Evolutionary conservation across 2,888 invertebrate genomes (phyloP), one percentile per base, ranked within the genome.

Genomic region (Hetaerina titia): DNA sequence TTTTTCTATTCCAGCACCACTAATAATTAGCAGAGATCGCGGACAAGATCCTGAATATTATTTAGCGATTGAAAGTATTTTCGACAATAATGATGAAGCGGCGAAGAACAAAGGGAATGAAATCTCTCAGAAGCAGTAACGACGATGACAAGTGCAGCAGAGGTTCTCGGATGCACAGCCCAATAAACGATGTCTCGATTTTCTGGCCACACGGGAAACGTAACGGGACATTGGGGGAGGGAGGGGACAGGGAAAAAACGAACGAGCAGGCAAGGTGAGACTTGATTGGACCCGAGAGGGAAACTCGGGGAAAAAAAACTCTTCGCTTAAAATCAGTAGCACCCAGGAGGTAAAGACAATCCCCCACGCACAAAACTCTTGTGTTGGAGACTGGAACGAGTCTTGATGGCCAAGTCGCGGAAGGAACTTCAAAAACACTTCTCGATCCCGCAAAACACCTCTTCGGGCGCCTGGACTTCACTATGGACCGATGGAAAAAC

Each of bases 221-320:
- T 81, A 81, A 81, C 81, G 81, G 81, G 81, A 81, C 81, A 81
- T 81, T 31, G 31, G 81, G 31, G 81, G 45, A 45, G 81, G 81
- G 81, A 11, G 81, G 31, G 81, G 15, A 13, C 19, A 13, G 22
- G 81, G 31, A 13, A 31, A 81, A 81, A 81, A 81, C 6, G n/a
- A 74, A 31, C n/a, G 31, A 81, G 31, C 81, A 81, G 5, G 81
- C 11, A 81, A 15, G 81, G 81, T 81, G 81, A 81, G 81, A 31
- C 81, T 25, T n/a, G 69, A 69, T 69, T n/a, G 22, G 69, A 69
- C 69, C 5, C 69, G 69, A 69, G 69, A n/a, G 22, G 22, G 69
- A 69, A 69, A 69, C 69, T 69, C 69, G 22, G 69, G 19, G 7
- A 45, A 45, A 45, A 45, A 45, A n/a, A n/a, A 22, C 69, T 69